Conservation (phyloP, 30 jellyfish, hydroid and myxozoan genomes). For the Pseudorhiza aurosa region DNA sequence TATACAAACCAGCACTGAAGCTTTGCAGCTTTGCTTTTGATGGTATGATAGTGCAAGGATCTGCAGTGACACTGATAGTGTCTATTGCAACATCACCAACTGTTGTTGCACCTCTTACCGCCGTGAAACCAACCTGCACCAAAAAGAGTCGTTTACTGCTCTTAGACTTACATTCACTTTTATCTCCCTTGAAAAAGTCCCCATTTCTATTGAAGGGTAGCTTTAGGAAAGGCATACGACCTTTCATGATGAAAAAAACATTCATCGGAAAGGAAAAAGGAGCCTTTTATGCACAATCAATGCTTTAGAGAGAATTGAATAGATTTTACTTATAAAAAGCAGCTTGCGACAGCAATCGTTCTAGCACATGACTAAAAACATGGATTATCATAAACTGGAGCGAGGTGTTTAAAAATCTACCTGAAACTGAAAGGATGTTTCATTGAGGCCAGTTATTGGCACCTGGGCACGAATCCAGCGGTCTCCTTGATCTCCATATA, state of each 20-base stretch:
- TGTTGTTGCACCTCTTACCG: slow-evolving; percentile 46
- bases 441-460: slow-evolving; percentile 34
- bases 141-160: not conserved
- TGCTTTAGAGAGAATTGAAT: too few species aligned
- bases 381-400: too few species aligned
- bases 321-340: too few species aligned
- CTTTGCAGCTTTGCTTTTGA: not conserved
- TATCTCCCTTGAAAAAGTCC: not conserved
- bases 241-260: too few species aligned
- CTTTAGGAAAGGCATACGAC: too few species aligned
- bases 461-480: slow-evolving; percentile 46
- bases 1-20: not conserved
- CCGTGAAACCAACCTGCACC: slow-evolving; percentile 26
- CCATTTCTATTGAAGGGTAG: too few species aligned
- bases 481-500: slow-evolving; percentile 61
- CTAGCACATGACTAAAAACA: too few species aligned
- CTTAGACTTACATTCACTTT: not conserved
- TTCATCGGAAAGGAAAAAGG: too few species aligned
- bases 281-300: too few species aligned
- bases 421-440: slow-evolving; percentile 16
- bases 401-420: slow-evolving; percentile 16
- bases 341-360: too few species aligned
- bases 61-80: slow-evolving; percentile 4
- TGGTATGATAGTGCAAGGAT: slow-evolving; percentile 2
- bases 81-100: slow-evolving; percentile 51